These are phyloP conservation scores for Syritta pipiens DNA, from an alignment of 2,888 invertebrate genomes.

Conservation along the genomic window DNA sequence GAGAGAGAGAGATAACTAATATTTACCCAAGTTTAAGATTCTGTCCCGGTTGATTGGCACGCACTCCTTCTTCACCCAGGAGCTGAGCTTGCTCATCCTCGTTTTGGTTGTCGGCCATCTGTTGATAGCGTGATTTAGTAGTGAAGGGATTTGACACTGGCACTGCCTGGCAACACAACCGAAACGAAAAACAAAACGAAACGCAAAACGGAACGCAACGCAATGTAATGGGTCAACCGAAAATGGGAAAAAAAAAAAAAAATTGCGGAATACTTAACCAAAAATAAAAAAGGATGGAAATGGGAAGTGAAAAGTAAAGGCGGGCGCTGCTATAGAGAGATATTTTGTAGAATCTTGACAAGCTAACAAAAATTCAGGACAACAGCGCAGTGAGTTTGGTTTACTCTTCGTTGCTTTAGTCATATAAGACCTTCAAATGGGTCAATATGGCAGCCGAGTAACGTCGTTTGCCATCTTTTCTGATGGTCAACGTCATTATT, in stretches of 20 bases:
- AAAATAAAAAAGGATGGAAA: neutral
- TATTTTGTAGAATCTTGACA: no score
- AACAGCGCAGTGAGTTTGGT: no score
- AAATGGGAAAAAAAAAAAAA: conserved; percentile 48
- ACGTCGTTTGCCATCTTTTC: no score
- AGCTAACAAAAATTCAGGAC: no score
- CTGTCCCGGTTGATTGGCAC: conserved; percentile 89
- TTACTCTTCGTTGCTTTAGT: no score
- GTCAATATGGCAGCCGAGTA: no score
- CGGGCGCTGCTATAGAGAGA: conserved; percentile 19
- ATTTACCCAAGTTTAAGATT: conserved; percentile 98
- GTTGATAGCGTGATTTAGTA: conserved; percentile 82
- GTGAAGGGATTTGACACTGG: conserved; percentile 80
- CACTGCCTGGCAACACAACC: conserved; percentile 83
- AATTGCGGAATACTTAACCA: conserved; percentile 43
- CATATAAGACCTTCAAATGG: no score
- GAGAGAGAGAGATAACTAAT: conserved; percentile 73
- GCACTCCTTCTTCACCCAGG: conserved; percentile 97
- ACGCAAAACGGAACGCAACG: conserved; percentile 58
- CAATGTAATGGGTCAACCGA: conserved; percentile 42
- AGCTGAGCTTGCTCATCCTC: conserved; percentile 98
- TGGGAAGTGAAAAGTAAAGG: conserved; percentile 18
- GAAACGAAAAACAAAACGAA: conserved; percentile 78
- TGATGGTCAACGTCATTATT: no score
- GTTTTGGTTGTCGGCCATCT: conserved; percentile 98